Evolutionary conservation across 2,797 vertebrate genomes (phyloP), one percentile per base, ranked within the genome.

Genomic region (Ceryle rudis): DNA sequence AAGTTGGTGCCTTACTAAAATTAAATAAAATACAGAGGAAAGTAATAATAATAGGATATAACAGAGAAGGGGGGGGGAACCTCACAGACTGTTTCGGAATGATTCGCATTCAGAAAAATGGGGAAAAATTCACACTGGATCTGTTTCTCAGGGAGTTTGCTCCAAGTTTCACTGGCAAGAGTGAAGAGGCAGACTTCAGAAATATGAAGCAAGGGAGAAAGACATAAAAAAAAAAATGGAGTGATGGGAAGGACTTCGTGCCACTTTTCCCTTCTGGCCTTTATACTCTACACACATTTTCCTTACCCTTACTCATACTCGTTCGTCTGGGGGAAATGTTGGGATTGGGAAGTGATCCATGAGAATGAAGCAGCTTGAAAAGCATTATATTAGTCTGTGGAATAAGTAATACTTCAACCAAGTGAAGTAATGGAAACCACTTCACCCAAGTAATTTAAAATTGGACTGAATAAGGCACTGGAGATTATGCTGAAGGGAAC

Each of bases 361-460:
- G 90, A 95, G 88, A 96, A 95, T 96, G 93, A 96, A 96, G 93
- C 86, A 94, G 94, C 83, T 94, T 96, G 88, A 96, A 96, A 97
- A 94, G 90, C 91, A 95, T 96, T 95, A 96, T 96, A 93, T 95
- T 97, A 95, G 96, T 94, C 94, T 95, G 90, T 97, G 96, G 96
- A 97, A 96, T 94, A 96, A 97, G 93, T 95, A 97, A 97, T 97
- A 95, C 96, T 92, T 97, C 93, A 96, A 95, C 78, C 75, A 93
- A 95, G 70, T 97, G 95, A 97, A 97, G 96, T 97, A 97, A 97
- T 97, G 97, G 97, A 97, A 97, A 96, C 93, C 54, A 47, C 75
- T 96, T 96, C 95, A 95, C 95, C 96, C 90, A 95, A 97, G 93
- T 97, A 92, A 96, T 93, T 95, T 96, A 95, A 95, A 92, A 91